These are phyloP conservation scores for Sphenopsis melanotis DNA, from an alignment of 2,797 vertebrate species.

Conservation along the genomic window DNA sequence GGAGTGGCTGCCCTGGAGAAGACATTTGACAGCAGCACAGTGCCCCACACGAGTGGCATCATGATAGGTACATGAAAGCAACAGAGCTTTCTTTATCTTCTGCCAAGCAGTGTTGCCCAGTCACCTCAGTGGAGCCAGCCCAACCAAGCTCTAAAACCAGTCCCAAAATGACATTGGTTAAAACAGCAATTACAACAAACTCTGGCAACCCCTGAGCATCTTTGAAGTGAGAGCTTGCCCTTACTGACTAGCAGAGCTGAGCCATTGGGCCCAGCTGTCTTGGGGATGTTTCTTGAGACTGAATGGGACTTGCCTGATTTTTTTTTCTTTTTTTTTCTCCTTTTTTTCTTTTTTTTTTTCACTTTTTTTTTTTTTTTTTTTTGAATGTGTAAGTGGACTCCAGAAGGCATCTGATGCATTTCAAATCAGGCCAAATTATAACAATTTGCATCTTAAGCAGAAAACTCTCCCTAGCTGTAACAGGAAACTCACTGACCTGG, in stretches of 20 bases:
- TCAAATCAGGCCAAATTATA: constrained; percentile 6
- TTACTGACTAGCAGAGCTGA: constrained; percentile 12
- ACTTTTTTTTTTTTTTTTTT: not conserved
- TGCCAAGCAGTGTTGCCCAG: constrained; percentile 73
- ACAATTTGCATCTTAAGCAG: constrained; percentile 11
- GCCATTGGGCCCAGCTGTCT: constrained; percentile 17
- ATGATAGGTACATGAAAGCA: constrained; percentile 87
- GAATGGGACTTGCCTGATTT: constrained; percentile 25
- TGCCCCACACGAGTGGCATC: constrained; percentile 84
- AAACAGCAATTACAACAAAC: not conserved
- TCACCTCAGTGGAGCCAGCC: constrained; percentile 68
- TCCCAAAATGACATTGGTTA: constrained; percentile 1
- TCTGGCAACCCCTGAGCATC: constrained; percentile 32
- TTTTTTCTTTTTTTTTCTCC: not conserved
- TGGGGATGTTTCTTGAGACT: constrained; percentile 48
- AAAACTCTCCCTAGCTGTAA: constrained; percentile 34
- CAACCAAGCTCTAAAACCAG: constrained; percentile 44
- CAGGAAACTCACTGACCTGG: constrained; percentile 54
- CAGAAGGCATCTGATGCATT: constrained; percentile 8
- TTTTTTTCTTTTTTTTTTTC: not conserved
- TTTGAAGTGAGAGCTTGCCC: constrained; percentile 23
- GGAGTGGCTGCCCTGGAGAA: constrained; percentile 93
- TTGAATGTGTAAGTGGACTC: not conserved
- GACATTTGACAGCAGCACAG: constrained; percentile 87
- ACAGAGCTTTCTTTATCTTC: constrained; percentile 75